Evolutionary conservation across 53 echinoderm and acorn worm species (phyloP), one percentile per base, ranked within the genome.

Genomic region (Temnopleurus reevesii): DNA sequence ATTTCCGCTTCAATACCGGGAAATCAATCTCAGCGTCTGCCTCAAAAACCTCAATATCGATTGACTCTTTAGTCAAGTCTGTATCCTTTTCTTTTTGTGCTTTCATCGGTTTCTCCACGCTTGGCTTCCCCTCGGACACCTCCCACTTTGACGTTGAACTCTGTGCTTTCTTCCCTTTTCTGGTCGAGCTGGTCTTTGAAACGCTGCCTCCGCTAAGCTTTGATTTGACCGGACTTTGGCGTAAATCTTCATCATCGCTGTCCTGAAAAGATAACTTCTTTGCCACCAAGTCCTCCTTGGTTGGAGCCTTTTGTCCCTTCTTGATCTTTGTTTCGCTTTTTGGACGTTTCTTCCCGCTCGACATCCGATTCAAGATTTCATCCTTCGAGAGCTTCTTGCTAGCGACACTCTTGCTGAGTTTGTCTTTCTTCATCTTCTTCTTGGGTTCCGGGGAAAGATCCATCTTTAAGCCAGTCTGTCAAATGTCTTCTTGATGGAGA

Each of bases 1-100:
- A 87, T 28, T 87, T 87, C 53, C 71, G 65, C 34, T 87, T 87
- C 33, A 66, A 34, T 24, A 66, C 17, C 6, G 88, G 88, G 34
- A 87, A 87, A 51, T 87, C 88, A 66, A 87, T 87, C 51, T 87
- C 88, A 12, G 1, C 88, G 49, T 87, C 88, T 49, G 65, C 88
- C 15, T 34, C 71, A 12, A 66, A 65, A 64, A 41, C 88, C 2
- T 51, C 71, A 24, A 66, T 53, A 19, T 66, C 53, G 24, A 24
- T 41, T 18, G 24, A 8, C 5, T 60, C 58, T 13, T 86, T 36
- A 23, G 23, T 84, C 12, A 28, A 27, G 10, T 43, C 26, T 27
- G 12, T 5, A 43, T 33, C 19, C n/a, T 55, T 56, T 36, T 19
- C 5, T 5, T 55, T 8, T 83, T 53, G 4, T 1, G 0, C 38